Evolutionary conservation across 2,113 vertebrate genomes (phyloP).

Genomic region (Propithecus coquereli): DNA sequence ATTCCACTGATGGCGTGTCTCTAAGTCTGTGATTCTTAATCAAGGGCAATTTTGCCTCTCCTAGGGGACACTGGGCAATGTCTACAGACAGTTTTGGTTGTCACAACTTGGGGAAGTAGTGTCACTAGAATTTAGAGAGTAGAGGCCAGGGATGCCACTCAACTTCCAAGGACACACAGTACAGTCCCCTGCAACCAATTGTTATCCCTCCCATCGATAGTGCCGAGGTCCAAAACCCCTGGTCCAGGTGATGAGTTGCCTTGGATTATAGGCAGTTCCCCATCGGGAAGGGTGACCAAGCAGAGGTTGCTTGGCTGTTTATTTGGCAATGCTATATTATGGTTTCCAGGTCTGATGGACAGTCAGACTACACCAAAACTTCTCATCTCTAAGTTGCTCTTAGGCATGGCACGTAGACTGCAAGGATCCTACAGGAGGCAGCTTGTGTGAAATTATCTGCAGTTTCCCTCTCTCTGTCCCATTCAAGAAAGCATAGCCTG

Average conservation of each 20-base stretch:
- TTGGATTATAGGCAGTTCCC: neutral
- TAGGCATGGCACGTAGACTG: neutral
- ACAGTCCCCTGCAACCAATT: too few species aligned
- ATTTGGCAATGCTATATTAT: neutral
- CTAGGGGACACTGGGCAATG: neutral
- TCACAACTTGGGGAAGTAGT: neutral
- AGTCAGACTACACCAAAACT: neutral
- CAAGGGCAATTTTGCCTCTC: neutral
- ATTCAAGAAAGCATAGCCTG: neutral
- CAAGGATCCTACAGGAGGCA: neutral
- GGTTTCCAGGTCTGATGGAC: neutral
- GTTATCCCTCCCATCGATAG: too few species aligned
- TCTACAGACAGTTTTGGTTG: neutral
- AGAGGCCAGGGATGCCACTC: neutral
- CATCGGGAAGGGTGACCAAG: neutral
- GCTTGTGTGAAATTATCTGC: neutral
- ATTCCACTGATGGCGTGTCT: neutral
- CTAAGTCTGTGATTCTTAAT: neutral
- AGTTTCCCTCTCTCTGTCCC: neutral
- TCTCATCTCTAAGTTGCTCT: neutral
- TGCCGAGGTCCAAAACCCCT: neutral
- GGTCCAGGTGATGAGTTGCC: neutral
- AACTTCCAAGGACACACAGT: fast-evolving
- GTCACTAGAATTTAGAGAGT: neutral
- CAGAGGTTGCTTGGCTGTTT: neutral